phyloP scores from a whole-genome alignment of 2,888 invertebrate genomes.

The Eupithecia exiguata region DNA sequence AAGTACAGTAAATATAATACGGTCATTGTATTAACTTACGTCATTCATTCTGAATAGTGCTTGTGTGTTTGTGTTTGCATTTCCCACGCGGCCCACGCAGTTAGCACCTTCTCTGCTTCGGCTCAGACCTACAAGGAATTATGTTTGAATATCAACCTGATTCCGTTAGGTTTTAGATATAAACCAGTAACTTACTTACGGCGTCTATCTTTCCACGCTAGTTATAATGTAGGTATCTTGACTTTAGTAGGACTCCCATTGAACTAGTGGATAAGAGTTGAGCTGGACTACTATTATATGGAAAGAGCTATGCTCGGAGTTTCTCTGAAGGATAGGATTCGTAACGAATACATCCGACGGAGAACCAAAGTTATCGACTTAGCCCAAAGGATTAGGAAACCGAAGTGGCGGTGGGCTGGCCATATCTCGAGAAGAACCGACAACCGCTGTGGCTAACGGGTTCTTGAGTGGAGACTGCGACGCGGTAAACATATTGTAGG shows the following conservation, averaged over 20 bases:
- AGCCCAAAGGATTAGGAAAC: too few species aligned
- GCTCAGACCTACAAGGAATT: conserved; percentile 36
- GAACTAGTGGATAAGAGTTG: background rate
- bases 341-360: too few species aligned
- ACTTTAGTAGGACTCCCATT: background rate
- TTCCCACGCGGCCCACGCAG: conserved; percentile 75
- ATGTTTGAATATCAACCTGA: conserved; percentile 11
- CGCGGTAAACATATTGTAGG: too few species aligned
- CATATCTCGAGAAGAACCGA: too few species aligned
- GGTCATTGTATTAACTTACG: conserved; percentile 22
- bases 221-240: background rate
- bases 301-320: too few species aligned
- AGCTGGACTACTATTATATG: background rate
- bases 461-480: too few species aligned
- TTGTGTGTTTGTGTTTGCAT: conserved; percentile 59
- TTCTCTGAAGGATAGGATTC: too few species aligned
- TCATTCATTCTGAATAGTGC: conserved; percentile 26
- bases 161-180: background rate
- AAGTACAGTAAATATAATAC: conserved; percentile 4
- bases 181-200: background rate
- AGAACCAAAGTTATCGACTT: too few species aligned
- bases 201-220: background rate
- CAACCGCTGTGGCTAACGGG: too few species aligned
- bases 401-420: too few species aligned
- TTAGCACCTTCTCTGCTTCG: conserved; percentile 61